Evolutionary conservation across 1,140 invertebrate species (phyloP), one percentile per base, ranked within the genome.

Genomic region (Brachionus sp.): DNA sequence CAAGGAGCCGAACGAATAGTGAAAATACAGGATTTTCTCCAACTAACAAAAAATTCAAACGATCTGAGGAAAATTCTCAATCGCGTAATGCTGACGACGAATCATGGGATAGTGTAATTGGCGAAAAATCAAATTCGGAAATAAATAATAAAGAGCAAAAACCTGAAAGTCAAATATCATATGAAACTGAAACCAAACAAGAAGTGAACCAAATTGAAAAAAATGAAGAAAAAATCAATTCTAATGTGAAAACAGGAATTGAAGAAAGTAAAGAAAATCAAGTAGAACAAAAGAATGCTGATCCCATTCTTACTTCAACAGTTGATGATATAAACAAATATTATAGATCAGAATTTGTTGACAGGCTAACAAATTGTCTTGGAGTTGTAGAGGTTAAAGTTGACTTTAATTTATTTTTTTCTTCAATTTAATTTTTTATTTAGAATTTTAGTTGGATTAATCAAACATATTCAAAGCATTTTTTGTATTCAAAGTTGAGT

Each of bases 251-350:
- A 68, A 33, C 25, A 5, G 64, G 33, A 68, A 23, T 13, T 37
- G 64, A 73, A 42, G 70, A 75, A 46, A 29, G 25, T 12, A 75
- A 75, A 75, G 70, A 75, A 19, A 75, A 75, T 23, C 39, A 46
- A 50, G 23, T 39, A n/a, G 42, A 75, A 50, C 25, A 29, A 23
- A 75, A 75, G 6, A 39, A 29, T 25, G n/a, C 25, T 23, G 70
- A 46, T 23, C 70, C 70, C 9, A 25, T 80, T 57, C 33, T 80
- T 10, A 80, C 35, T 7, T 80, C 77, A 12, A 80, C 50, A 10
- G 50, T 66, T 10, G 77, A 80, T 19, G 77, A 80, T 29, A 80
- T 80, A 42, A 66, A 66, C 39, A 80, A 80, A 64, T 62, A 62
- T 25, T 80, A 80, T 19, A 12, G 42, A 12, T 44, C 70, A 29